Evolutionary conservation across 2,113 vertebrate genomes (phyloP).

Genomic region (Cnemophilus loriae): DNA sequence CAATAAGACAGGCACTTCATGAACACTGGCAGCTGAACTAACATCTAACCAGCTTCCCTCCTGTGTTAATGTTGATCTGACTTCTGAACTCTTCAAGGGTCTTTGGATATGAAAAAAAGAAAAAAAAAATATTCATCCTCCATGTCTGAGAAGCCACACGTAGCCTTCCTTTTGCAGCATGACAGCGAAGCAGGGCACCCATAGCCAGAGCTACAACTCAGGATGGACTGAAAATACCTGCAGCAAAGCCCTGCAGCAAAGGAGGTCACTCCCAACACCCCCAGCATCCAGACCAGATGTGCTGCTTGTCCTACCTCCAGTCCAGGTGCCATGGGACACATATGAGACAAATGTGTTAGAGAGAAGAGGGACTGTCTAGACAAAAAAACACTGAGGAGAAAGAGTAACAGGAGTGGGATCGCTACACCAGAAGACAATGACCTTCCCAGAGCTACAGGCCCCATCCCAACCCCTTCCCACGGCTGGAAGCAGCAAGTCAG

Average conservation of each 20-base stretch:
- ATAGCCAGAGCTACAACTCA: not conserved
- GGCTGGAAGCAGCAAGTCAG: not conserved
- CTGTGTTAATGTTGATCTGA: not conserved
- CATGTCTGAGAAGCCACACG: accelerated
- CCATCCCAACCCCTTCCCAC: not conserved
- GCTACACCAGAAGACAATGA: not conserved
- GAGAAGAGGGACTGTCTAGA: not conserved
- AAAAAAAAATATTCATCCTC: not conserved
- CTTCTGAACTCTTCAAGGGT: not conserved
- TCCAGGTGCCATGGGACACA: not conserved
- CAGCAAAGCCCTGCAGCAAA: not conserved
- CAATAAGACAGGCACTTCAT: not conserved
- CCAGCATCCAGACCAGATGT: not conserved
- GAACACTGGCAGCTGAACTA: not conserved
- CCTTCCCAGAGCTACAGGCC: not conserved
- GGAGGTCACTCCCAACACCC: not conserved
- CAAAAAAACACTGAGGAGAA: not conserved
- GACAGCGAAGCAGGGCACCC: not conserved
- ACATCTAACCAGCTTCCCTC: not conserved
- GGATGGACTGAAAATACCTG: not conserved
- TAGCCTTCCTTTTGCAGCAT: not conserved
- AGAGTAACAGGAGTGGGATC: not conserved
- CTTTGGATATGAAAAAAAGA: not conserved
- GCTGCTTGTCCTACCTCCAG: not conserved
- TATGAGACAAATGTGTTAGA: accelerated